Conservation (phyloP, 2,797 vertebrate genomes). For the Lepus oiostolus region DNA sequence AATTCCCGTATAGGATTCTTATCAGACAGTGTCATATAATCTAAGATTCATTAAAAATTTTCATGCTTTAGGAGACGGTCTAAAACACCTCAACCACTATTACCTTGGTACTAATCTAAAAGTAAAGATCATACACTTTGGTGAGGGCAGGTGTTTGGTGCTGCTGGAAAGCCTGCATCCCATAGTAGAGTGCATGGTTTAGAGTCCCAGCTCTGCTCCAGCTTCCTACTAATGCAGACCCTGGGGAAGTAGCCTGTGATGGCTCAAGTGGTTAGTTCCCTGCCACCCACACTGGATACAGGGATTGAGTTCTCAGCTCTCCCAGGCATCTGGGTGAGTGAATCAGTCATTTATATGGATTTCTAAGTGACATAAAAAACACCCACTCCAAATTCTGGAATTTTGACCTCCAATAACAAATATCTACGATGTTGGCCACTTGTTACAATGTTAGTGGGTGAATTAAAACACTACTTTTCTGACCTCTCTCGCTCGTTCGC, state of each 20-base stretch:
- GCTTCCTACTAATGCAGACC: too few relatives aligned
- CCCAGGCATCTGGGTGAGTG: too few relatives aligned
- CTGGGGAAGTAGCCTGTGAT: too few relatives aligned
- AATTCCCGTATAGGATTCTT: not conserved
- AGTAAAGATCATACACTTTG: not conserved
- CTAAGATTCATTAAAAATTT: not conserved
- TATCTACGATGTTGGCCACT: not conserved
- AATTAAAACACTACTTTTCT: constrained; percentile 34
- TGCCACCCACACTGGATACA: too few relatives aligned
- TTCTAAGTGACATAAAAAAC: too few relatives aligned
- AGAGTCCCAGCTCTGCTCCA: too few relatives aligned
- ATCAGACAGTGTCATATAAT: not conserved
- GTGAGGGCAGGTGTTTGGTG: not conserved
- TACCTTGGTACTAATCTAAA: constrained; percentile 22
- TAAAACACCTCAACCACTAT: not conserved
- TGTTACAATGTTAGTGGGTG: not conserved
- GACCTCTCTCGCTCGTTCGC: not conserved
- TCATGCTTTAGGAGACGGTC: not conserved
- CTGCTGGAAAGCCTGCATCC: too few relatives aligned
- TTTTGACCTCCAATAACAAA: not conserved
- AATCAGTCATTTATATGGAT: too few relatives aligned
- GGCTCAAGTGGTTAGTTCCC: too few relatives aligned
- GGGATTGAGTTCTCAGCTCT: too few relatives aligned
- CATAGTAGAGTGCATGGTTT: too few relatives aligned
- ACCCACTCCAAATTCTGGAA: not conserved